A percentile compares a stretch with the other conserved stretches of the same genome.
Evolutionary conservation across 1,140 invertebrate species (phyloP).

Genomic region (Varroa destructor): DNA sequence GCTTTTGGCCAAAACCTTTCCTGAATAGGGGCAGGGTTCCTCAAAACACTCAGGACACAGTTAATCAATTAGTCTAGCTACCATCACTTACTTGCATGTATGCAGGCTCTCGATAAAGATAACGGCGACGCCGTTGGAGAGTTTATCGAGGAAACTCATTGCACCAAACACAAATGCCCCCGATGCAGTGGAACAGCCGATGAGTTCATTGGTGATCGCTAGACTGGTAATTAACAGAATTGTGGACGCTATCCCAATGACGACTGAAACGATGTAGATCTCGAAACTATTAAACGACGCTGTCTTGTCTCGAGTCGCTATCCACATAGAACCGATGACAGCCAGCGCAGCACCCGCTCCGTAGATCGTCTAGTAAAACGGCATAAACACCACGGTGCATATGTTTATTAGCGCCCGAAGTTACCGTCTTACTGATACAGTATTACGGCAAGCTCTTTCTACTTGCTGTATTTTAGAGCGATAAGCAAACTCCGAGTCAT

Average conservation of each 20-base stretch:
- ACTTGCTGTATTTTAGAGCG: no score
- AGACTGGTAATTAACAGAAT: conserved; percentile 77
- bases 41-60: no score
- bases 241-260: conserved; percentile 67
- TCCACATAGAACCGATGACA: conserved; percentile 52
- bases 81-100: conserved; percentile 38
- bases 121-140: conserved; percentile 69
- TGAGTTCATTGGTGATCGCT: conserved; percentile 74
- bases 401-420: conserved; percentile 10
- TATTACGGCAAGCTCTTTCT: conserved; percentile 1
- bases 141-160: conserved; percentile 89
- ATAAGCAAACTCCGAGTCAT: no score
- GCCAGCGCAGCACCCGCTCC: conserved; percentile 53
- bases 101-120: conserved; percentile 59
- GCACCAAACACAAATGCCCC: conserved; percentile 90
- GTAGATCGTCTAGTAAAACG: conserved; percentile 49
- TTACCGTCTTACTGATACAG: background rate
- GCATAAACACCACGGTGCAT: background rate
- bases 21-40: no score
- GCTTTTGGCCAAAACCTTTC: no score
- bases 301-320: conserved; percentile 49
- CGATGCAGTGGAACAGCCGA: conserved; percentile 56
- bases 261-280: conserved; percentile 57
- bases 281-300: conserved; percentile 48
- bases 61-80: no score